Conservation (phyloP, 2,888 invertebrate genomes). For the Ectemnius lituratus region DNA sequence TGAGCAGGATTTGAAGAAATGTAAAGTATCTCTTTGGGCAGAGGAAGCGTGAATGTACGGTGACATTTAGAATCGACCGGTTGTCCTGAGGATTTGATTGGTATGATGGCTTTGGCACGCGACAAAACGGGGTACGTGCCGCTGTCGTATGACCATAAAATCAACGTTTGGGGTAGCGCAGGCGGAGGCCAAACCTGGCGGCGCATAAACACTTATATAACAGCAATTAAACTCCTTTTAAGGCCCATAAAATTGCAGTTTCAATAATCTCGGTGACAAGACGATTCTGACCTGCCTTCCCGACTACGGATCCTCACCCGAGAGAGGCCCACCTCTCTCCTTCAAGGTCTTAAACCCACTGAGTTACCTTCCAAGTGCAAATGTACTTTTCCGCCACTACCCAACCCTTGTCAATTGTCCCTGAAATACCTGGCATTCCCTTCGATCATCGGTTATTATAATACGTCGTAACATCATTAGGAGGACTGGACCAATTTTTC, state of each 20-base stretch:
- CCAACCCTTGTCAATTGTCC: too few relatives aligned
- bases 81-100: conserved; percentile 59
- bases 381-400: too few relatives aligned
- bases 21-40: conserved; percentile 19
- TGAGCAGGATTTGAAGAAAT: neutral
- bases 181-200: conserved; percentile 73
- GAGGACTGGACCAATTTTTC: too few relatives aligned
- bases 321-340: conserved; percentile 17
- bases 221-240: conserved; percentile 79
- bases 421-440: too few relatives aligned
- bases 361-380: too few relatives aligned
- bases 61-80: conserved; percentile 56
- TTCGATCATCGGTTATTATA: too few relatives aligned
- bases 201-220: conserved; percentile 78
- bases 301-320: conserved; percentile 48
- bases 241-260: conserved; percentile 78
- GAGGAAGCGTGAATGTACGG: conserved; percentile 46
- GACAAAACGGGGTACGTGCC: conserved; percentile 73
- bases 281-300: conserved; percentile 74
- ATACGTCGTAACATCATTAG: too few relatives aligned
- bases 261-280: conserved; percentile 78
- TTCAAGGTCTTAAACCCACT: conserved; percentile 35
- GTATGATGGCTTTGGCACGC: conserved; percentile 76
- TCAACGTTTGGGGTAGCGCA: conserved; percentile 77
- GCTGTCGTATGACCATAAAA: conserved; percentile 77